Evolutionary conservation across 2,797 vertebrate genomes (phyloP), one percentile per base, ranked within the genome.

Genomic region (Ceryle rudis): DNA sequence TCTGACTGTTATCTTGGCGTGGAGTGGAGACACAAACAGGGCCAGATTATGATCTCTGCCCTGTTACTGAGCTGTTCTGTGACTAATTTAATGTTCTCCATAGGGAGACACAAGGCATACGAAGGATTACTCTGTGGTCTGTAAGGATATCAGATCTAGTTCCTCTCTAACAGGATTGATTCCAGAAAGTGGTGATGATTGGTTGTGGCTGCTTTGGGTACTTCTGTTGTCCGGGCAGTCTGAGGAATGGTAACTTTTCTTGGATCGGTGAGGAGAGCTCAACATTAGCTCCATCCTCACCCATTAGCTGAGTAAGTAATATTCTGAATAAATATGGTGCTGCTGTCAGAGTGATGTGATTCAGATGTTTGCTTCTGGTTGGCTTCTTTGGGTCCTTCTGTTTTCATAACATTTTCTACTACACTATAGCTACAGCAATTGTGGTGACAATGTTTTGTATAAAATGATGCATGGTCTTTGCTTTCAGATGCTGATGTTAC

Each of bases 41-140:
- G 78, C 39, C 65, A 85, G 81, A 92, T 93, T 90, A 54, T 87
- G 78, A 93, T 95, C 93, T 96, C 74, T 94, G 49, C 72, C 57
- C 77, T 86, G 49, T 93, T 81, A 51, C 71, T 69, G 84, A 90
- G 78, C 52, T 74, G 33, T 58, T 85, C 64, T 83, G 67, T 86
- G 81, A 69, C 90, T 87, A 55, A 74, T 87, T 80, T 89, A 93
- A 57, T 95, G 64, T 80, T 91, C 86, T 95, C 29, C 35, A 16
- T 15, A 47, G 67, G 46, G 57, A 66, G 73, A 49, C 57, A 86
- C 29, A 28, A 81, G 73, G 37, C 75, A 62, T 75, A 51, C 57
- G 69, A 57, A 67, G 49, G 61, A 82, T 95, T 86, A 29, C 23
- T 93, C 78, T 54, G 64, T 29, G 71, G 17, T 90, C 44, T 80